Conservation (phyloP, 2,113 vertebrate species). For the Callaeas wilsoni region DNA sequence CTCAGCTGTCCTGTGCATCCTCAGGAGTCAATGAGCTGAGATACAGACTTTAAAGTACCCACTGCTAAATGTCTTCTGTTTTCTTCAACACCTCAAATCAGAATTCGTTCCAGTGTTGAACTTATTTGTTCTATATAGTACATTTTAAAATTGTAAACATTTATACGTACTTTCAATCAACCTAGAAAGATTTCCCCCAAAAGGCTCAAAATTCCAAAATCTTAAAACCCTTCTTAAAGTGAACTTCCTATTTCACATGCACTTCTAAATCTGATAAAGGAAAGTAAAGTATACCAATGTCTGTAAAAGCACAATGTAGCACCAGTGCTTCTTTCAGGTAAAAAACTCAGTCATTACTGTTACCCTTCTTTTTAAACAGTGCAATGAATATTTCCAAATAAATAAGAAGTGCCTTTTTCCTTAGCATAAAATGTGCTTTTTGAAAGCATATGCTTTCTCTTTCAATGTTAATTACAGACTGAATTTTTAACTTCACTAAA, state of each 20-base stretch:
- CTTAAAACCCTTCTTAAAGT: not conserved
- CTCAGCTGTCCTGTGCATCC: not conserved
- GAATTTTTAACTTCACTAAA: slow-evolving; percentile 43
- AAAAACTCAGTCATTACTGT: not conserved
- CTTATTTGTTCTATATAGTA: not conserved
- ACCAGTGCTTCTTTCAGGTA: not conserved
- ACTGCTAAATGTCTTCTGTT: not conserved
- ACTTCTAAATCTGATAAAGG: not conserved
- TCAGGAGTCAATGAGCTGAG: not conserved
- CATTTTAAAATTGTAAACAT: not conserved
- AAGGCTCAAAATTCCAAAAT: not conserved
- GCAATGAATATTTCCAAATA: not conserved
- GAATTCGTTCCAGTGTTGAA: not conserved
- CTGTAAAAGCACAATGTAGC: not conserved
- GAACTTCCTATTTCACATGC: not conserved
- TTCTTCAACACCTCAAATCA: not conserved
- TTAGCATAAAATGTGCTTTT: not conserved
- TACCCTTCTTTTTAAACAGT: not conserved
- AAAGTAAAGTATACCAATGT: not conserved
- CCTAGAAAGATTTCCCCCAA: not conserved
- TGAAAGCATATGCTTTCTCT: not conserved
- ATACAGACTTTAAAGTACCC: not conserved
- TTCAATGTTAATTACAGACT: slow-evolving; percentile 30
- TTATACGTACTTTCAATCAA: not conserved
- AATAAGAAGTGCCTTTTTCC: not conserved